A percentile compares a stretch with the other conserved stretches of the same genome.
These are phyloP conservation scores for Archips crataeganus DNA, from an alignment of 2,888 invertebrate genomes.

Conservation along the genomic window DNA sequence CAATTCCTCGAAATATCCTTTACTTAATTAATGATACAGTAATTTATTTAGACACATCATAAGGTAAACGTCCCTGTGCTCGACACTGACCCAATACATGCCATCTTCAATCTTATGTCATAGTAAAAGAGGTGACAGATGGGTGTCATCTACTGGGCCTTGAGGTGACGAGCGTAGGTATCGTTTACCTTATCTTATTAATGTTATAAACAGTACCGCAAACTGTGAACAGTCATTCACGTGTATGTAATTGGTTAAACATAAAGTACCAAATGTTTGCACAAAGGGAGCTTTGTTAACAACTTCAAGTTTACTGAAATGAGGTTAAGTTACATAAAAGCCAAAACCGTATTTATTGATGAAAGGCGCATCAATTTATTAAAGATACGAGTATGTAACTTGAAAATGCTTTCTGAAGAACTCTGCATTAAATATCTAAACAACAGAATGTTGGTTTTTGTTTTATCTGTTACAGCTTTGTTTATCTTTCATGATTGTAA, in stretches of 20 bases:
- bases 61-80: neutral
- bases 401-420: neutral
- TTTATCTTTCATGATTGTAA: slow-evolving; percentile 20
- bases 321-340: neutral
- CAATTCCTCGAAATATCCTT: neutral
- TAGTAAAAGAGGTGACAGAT: too few species aligned
- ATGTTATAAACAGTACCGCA: slow-evolving; percentile 16
- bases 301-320: neutral
- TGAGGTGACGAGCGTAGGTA: too few species aligned
- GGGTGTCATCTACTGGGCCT: too few species aligned
- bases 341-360: neutral
- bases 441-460: slow-evolving; percentile 1
- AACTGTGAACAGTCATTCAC: slow-evolving; percentile 5
- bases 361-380: neutral
- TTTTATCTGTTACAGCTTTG: slow-evolving; percentile 6
- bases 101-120: too few species aligned
- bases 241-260: slow-evolving; percentile 5
- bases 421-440: neutral
- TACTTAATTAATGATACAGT: slow-evolving; percentile 17
- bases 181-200: neutral
- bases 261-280: neutral
- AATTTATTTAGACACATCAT: slow-evolving; percentile 17
- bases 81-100: too few species aligned
- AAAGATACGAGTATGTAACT: neutral
- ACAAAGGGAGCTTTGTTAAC: neutral